Percentiles rank a stretch among this genome's conserved stretches.
These are phyloP conservation scores for Eumerus sabulonum DNA, from an alignment of 2,888 invertebrate species.

Conservation along the genomic window DNA sequence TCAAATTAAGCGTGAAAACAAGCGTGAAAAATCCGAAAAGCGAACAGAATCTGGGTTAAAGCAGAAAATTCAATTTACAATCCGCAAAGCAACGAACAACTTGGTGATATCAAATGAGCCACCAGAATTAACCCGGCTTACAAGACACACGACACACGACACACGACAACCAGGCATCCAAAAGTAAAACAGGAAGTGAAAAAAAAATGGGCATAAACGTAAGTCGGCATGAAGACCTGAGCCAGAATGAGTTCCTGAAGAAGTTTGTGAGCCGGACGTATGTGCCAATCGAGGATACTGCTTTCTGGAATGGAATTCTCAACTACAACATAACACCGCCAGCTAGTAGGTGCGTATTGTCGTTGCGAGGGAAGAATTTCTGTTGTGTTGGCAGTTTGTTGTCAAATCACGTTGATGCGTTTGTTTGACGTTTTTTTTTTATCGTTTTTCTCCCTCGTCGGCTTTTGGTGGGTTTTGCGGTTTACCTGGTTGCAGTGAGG, in stretches of 20 bases:
- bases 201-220: conserved; percentile 89
- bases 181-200: neutral
- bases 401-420: conserved; percentile 34
- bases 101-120: conserved; percentile 48
- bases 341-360: conserved; percentile 82
- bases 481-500: conserved; percentile 82
- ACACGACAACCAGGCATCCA: conserved; percentile 25
- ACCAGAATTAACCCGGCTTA: conserved; percentile 46
- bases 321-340: conserved; percentile 94
- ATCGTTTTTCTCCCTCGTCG: neutral
- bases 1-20: conserved; percentile 4
- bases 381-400: conserved; percentile 63
- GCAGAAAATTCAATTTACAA: too few species aligned
- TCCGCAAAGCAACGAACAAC: neutral
- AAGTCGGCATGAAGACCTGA: conserved; percentile 88
- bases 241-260: conserved; percentile 88
- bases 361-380: conserved; percentile 42
- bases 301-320: conserved; percentile 96
- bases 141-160: conserved; percentile 45
- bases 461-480: neutral
- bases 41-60: too few species aligned
- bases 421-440: conserved; percentile 33
- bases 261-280: conserved; percentile 85
- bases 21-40: neutral
- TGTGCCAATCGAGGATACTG: conserved; percentile 91